Conservation (phyloP, 2,888 invertebrate species). For the Cantharis rustica region DNA sequence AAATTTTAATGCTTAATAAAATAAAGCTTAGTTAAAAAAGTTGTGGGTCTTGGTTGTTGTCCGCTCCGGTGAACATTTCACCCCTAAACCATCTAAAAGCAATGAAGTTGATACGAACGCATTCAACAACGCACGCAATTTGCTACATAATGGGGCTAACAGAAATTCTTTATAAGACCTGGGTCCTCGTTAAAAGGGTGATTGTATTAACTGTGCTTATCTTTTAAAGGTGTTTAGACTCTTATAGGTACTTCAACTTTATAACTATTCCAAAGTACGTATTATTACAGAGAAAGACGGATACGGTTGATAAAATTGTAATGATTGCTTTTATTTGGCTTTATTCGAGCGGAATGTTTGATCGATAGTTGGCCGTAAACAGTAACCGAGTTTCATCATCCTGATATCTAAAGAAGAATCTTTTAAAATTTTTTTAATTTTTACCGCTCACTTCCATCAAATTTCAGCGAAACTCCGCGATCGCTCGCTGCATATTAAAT, state of each 20-base stretch:
- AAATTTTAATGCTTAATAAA: slow-evolving; percentile 20
- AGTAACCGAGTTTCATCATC: background rate
- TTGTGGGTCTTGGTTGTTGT: slow-evolving; percentile 45
- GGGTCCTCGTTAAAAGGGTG: slow-evolving; percentile 49
- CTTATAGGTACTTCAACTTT: slow-evolving; percentile 45
- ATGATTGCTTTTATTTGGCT: slow-evolving; percentile 39
- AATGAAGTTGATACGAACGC: slow-evolving; percentile 43
- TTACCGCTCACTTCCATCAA: too few species aligned
- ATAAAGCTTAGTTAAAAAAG: slow-evolving; percentile 27
- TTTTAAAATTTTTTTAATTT: too few species aligned
- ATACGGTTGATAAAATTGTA: slow-evolving; percentile 38
- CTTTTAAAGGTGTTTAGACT: slow-evolving; percentile 50
- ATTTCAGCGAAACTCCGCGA: too few species aligned
- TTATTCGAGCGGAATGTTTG: slow-evolving; percentile 38
- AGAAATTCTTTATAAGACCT: slow-evolving; percentile 48
- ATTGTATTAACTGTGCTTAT: slow-evolving; percentile 48
- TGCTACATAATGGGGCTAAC: slow-evolving; percentile 54
- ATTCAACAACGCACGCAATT: slow-evolving; percentile 51
- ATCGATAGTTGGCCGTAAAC: slow-evolving; percentile 32
- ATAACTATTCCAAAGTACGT: slow-evolving; percentile 38
- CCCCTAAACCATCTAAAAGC: slow-evolving; percentile 41
- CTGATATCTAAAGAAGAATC: too few species aligned
- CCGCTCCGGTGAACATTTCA: slow-evolving; percentile 43
- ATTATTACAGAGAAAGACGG: slow-evolving; percentile 29
- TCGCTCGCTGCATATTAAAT: background rate